A percentile compares a stretch with the other conserved stretches of the same genome.
Evolutionary conservation across 1,140 invertebrate species (phyloP).

Genomic region (Tyrophagus putrescentiae): DNA sequence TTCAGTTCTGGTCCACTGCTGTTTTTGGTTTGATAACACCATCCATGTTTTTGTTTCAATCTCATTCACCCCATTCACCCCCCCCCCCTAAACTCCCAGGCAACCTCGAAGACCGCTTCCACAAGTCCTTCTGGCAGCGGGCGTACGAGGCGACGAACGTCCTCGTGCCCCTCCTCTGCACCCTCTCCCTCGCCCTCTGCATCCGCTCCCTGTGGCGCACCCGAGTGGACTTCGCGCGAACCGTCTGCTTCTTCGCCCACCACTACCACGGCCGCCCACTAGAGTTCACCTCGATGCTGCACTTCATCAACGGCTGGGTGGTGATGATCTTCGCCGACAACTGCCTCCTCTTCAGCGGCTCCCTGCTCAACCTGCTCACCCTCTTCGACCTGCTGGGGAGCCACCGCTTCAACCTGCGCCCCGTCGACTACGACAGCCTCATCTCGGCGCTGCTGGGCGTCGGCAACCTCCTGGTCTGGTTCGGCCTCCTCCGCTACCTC

Average conservation of each 20-base stretch:
- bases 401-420: background rate
- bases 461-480: constrained; percentile 89
- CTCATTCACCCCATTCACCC: too few relatives aligned
- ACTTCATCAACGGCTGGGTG: constrained; percentile 96
- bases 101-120: background rate
- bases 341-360: constrained; percentile 77
- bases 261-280: constrained; percentile 53
- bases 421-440: constrained; percentile 60
- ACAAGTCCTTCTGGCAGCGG: background rate
- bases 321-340: constrained; percentile 94
- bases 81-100: too few relatives aligned
- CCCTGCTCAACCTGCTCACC: constrained; percentile 31
- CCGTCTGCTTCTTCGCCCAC: constrained; percentile 57
- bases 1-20: constrained; percentile 66
- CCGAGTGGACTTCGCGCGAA: constrained; percentile 59
- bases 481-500: constrained; percentile 89
- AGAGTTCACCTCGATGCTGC: constrained; percentile 58
- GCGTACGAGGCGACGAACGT: constrained; percentile 54
- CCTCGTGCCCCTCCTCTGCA: constrained; percentile 68
- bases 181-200: constrained; percentile 68
- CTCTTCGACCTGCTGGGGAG: background rate
- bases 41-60: background rate
- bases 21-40: too few relatives aligned
- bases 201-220: constrained; percentile 71
- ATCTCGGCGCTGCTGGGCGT: constrained; percentile 84